Evolutionary conservation across 2,888 invertebrate genomes (phyloP).

Genomic region (Ligdia adustata): DNA sequence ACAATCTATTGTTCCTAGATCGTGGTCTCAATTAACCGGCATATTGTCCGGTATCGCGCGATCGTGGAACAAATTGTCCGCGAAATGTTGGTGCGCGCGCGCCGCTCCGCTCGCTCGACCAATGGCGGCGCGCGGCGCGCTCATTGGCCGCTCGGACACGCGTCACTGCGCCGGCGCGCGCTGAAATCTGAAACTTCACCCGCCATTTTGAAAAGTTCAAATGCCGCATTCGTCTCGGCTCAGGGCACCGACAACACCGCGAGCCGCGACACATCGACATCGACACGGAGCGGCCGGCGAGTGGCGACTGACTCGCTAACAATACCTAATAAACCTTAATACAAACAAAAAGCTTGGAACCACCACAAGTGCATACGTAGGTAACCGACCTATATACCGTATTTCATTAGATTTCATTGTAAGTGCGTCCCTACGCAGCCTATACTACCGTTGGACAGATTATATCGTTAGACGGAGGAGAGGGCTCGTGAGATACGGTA

Average conservation of each 20-base stretch:
- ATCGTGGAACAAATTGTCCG: slow-evolving; percentile 70
- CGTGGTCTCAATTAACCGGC: slow-evolving; percentile 54
- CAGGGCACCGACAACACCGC: slow-evolving; percentile 38
- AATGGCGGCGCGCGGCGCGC: slow-evolving; percentile 24
- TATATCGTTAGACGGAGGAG: slow-evolving; percentile 3
- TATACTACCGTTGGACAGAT: neutral
- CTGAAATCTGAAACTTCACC: slow-evolving; percentile 62
- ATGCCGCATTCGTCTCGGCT: slow-evolving; percentile 53
- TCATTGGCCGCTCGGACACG: slow-evolving; percentile 51
- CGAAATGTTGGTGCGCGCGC: slow-evolving; percentile 48
- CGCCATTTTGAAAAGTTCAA: slow-evolving; percentile 43
- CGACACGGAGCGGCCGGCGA: too few species aligned
- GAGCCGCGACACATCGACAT: too few species aligned
- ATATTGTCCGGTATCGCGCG: slow-evolving; percentile 50
- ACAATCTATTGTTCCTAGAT: slow-evolving; percentile 30
- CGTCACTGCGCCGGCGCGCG: slow-evolving; percentile 59
- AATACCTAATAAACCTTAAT: too few species aligned
- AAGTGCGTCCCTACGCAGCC: too few species aligned
- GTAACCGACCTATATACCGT: too few species aligned
- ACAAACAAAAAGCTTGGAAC: too few species aligned
- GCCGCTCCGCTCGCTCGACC: slow-evolving; percentile 42
- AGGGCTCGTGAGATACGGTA: slow-evolving; percentile 7
- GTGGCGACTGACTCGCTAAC: too few species aligned
- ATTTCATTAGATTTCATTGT: too few species aligned
- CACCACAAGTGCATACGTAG: too few species aligned